phyloP scores from a whole-genome alignment of 2,797 vertebrate species.

The Mormyrus hasselquistii region DNA sequence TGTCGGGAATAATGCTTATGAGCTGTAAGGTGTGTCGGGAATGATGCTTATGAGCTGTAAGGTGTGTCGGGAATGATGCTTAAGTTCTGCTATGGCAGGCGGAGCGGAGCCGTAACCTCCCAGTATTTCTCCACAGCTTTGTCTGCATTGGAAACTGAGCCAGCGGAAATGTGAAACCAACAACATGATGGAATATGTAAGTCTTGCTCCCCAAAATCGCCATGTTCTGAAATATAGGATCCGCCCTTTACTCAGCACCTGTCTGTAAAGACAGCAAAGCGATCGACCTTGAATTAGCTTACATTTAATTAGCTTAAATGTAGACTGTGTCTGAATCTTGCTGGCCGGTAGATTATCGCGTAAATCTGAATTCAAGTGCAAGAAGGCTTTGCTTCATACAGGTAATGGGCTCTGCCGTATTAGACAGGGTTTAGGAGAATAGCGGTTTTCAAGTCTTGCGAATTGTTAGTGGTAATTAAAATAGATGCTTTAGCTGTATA shows the following conservation, averaged over 20 bases:
- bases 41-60: slow-evolving; percentile 43
- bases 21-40: slow-evolving; percentile 54
- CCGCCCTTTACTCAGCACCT: background rate
- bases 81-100: slow-evolving; percentile 39
- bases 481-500: background rate
- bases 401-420: background rate
- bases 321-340: background rate
- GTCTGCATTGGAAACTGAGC: slow-evolving; percentile 98
- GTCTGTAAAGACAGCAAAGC: background rate
- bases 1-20: slow-evolving; percentile 30
- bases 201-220: slow-evolving; percentile 57
- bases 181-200: slow-evolving; percentile 99
- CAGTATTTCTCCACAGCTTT: slow-evolving; percentile 74
- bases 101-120: slow-evolving; percentile 26
- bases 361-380: background rate
- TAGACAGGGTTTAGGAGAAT: background rate
- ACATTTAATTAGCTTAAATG: background rate
- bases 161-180: slow-evolving; percentile 99
- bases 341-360: background rate
- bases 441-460: background rate
- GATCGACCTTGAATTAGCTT: background rate
- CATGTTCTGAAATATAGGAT: background rate
- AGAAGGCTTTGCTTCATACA: background rate
- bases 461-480: background rate
- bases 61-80: slow-evolving; percentile 51